Evolutionary conservation across 2,797 vertebrate genomes (phyloP).

Genomic region (Pipistrellus pipistrellus): DNA sequence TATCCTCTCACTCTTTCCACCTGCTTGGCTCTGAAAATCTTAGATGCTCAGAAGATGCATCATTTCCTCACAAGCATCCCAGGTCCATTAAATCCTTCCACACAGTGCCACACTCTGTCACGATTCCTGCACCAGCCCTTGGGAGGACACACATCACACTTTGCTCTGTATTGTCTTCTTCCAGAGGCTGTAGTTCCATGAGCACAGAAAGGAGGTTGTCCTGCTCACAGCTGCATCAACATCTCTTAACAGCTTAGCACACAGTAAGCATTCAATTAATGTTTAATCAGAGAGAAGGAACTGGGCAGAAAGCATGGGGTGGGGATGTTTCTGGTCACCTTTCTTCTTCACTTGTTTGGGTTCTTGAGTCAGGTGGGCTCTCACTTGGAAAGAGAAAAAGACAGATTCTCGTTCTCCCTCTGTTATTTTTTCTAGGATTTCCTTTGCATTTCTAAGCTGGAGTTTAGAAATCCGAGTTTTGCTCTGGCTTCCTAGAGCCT

Average conservation of each 20-base stretch:
- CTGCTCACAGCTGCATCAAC: background rate
- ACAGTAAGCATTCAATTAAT: background rate
- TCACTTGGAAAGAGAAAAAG: background rate
- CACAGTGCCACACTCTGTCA: background rate
- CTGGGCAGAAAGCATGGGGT: background rate
- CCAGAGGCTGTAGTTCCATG: background rate
- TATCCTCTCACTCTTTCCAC: background rate
- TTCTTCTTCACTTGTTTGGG: conserved; percentile 10
- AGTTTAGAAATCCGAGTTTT: conserved; percentile 3
- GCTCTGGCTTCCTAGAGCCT: background rate
- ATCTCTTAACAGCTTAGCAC: background rate
- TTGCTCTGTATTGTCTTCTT: background rate
- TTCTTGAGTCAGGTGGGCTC: background rate
- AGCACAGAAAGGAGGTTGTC: background rate
- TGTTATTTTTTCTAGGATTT: background rate
- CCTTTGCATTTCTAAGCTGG: conserved; percentile 33
- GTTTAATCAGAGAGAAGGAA: background rate
- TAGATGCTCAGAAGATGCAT: background rate
- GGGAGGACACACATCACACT: background rate
- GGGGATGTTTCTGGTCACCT: background rate
- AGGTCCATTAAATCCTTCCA: background rate
- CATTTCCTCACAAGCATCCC: background rate
- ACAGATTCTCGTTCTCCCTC: background rate
- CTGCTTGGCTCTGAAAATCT: background rate
- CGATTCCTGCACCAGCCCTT: background rate